Evolutionary conservation across 2,797 vertebrate species (phyloP), one percentile per base, ranked within the genome.

Genomic region (Phrynocephalus vlangalii): DNA sequence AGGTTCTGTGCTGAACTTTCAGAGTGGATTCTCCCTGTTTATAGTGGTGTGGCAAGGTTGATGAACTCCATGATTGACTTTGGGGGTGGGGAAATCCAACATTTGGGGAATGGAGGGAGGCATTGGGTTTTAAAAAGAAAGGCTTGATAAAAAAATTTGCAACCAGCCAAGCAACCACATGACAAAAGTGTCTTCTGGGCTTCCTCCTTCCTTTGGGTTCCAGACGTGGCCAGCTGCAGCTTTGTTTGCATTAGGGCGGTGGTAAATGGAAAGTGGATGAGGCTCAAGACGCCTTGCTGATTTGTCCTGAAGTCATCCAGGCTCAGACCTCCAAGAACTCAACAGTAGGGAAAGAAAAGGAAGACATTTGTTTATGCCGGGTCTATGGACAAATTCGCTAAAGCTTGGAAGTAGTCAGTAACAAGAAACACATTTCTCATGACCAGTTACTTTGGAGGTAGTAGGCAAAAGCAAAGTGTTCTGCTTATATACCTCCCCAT

Each of bases 1-100:
- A 93, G 87, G 88, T 90, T 93, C 83, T 89, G 77, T 87, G 86
- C 89, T 92, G 82, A 95, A 94, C 0, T 92, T 89, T 92, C 90
- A 94, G 85, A 68, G 38, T 86, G 86, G 87, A 87, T 91, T 92
- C 33, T 76, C 48, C 60, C 88, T 94, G 60, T 95, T 92, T 86
- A 84, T 72, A 90, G 28, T 81, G 50, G 87, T 87, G 89, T 3
- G 1, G 87, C 86, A 76, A 44, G 88, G 88, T 84, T 91, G 89
- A 91, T 86, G 91, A 93, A 92, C 26, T 93, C 82, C 78, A 50
- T 75, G 88, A 90, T 93, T 33, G 33, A 33, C 33, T 33, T 33
- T 33, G 33, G 33, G 33, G 33, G 33, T 33, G 33, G 33, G 33
- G 33, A 33, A 33, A 33, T 33, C 33, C 33, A 33, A 33, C 33